Evolutionary conservation across 2,888 invertebrate species (phyloP).

Genomic region (Acleris holmiana): DNA sequence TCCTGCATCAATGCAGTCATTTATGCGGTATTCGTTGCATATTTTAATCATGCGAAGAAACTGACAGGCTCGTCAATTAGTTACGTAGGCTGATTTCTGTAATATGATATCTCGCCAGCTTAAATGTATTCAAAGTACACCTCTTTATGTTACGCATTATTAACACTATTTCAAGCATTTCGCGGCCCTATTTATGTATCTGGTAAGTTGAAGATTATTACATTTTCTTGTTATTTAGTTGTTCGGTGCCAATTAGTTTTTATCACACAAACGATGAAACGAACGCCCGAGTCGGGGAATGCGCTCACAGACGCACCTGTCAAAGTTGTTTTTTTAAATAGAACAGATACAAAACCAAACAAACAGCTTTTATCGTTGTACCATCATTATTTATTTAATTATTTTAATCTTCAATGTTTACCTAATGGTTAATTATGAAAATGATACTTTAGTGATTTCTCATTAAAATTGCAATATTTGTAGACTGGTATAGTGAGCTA

Average conservation of each 20-base stretch:
- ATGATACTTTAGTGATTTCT: conserved; percentile 15
- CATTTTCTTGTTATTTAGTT: conserved; percentile 10
- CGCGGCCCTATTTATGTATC: neutral
- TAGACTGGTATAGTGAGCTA: no score
- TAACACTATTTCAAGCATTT: conserved; percentile 21
- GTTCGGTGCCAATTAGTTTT: conserved; percentile 14
- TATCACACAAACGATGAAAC: conserved; percentile 6
- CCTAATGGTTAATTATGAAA: conserved; percentile 20
- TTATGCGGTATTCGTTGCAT: conserved; percentile 32
- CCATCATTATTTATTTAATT: conserved; percentile 20
- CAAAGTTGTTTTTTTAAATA: conserved; percentile 32
- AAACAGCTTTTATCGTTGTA: conserved; percentile 27
- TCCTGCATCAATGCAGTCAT: conserved; percentile 46
- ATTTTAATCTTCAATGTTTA: conserved; percentile 23
- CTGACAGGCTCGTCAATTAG: conserved; percentile 42
- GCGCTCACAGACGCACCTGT: conserved; percentile 33
- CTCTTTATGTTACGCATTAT: conserved; percentile 39
- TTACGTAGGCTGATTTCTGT: conserved; percentile 44
- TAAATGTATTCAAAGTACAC: conserved; percentile 38
- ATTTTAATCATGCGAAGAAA: conserved; percentile 27
- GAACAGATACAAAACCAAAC: conserved; percentile 21
- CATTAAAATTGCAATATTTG: neutral
- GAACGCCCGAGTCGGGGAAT: conserved; percentile 18
- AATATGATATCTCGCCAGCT: conserved; percentile 49
- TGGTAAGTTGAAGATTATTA: neutral